Evolutionary conservation across 2,113 vertebrate genomes (phyloP).

Genomic region (Oryzias woworae): DNA sequence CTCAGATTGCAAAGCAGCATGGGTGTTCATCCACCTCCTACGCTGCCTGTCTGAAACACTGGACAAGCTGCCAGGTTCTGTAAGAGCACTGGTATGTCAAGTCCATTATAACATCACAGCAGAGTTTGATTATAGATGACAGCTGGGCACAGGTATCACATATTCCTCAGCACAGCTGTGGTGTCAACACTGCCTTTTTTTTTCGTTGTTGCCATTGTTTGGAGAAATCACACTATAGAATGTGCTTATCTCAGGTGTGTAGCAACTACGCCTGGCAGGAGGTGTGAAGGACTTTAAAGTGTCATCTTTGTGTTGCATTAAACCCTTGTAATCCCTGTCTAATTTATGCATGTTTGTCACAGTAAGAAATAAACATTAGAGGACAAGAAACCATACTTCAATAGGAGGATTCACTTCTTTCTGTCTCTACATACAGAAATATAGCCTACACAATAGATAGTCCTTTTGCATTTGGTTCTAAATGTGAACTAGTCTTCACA

Average conservation of each 20-base stretch:
- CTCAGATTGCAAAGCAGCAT: conserved; percentile 75
- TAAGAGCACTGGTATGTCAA: conserved; percentile 26
- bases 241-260: neutral
- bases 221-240: neutral
- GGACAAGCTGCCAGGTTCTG: conserved; percentile 55
- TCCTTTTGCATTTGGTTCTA: no score
- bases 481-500: no score
- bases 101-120: conserved; percentile 40
- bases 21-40: conserved; percentile 57
- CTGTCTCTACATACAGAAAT: no score
- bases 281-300: conserved; percentile 7
- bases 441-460: no score
- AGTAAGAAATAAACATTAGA: no score
- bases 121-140: conserved; percentile 50
- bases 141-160: conserved; percentile 45
- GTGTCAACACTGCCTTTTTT: conserved; percentile 20
- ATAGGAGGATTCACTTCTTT: no score
- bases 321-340: no score
- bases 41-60: conserved; percentile 40
- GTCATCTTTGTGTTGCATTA: no score
- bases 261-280: conserved; percentile 20
- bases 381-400: no score
- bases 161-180: conserved; percentile 44
- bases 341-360: no score
- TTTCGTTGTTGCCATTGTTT: neutral